phyloP scores from a whole-genome alignment of 2,888 invertebrate species.

The Drosophila multiciliata region DNA sequence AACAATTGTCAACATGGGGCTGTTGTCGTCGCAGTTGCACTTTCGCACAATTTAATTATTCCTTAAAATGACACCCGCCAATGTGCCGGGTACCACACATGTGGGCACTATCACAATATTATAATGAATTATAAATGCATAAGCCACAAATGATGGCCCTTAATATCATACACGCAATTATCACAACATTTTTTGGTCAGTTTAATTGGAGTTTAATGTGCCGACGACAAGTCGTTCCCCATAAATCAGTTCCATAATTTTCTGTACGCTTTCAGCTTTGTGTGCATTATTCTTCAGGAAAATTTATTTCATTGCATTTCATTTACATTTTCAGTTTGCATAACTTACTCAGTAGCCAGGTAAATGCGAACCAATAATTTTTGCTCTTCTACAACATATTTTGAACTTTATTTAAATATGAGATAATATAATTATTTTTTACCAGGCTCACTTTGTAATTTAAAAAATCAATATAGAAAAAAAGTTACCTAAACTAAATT shows the following conservation, averaged over 20 bases:
- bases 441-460: background rate
- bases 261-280: background rate
- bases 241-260: conserved; percentile 27
- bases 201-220: conserved; percentile 63
- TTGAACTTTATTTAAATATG: background rate
- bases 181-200: conserved; percentile 67
- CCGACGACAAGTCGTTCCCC: conserved; percentile 46
- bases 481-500: background rate
- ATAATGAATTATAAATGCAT: conserved; percentile 66
- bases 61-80: conserved; percentile 45
- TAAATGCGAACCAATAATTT: background rate
- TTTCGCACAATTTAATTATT: conserved; percentile 65
- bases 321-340: background rate
- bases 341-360: background rate
- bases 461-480: background rate
- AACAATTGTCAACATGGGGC: conserved; percentile 50
- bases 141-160: conserved; percentile 67
- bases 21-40: conserved; percentile 52
- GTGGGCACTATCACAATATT: conserved; percentile 57
- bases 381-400: background rate
- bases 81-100: background rate
- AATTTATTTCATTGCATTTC: background rate
- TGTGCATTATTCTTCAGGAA: background rate
- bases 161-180: conserved; percentile 71
- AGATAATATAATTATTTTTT: background rate